Evolutionary conservation across 2,113 vertebrate species (phyloP).

Genomic region (Piprites chloris): DNA sequence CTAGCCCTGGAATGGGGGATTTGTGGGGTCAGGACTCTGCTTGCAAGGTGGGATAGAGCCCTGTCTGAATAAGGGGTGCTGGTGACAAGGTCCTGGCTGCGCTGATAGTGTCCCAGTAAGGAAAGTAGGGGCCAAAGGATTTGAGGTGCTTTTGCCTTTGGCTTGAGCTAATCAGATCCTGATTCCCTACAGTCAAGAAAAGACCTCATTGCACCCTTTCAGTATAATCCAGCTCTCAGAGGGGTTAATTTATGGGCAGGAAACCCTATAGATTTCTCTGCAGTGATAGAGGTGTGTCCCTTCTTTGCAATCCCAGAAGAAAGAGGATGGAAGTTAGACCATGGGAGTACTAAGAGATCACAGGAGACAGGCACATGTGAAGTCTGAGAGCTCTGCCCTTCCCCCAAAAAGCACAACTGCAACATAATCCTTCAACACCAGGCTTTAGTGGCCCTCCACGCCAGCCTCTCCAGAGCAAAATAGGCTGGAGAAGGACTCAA

Average conservation of each 20-base stretch:
- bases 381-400: background rate
- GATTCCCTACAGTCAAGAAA: background rate
- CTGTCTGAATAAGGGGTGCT: background rate
- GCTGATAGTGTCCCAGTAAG: background rate
- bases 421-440: background rate
- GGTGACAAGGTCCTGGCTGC: background rate
- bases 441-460: background rate
- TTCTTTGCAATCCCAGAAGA: background rate
- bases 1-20: accelerated
- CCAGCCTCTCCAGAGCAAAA: background rate
- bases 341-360: background rate
- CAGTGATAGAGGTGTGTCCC: background rate
- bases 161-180: background rate
- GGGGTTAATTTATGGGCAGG: background rate
- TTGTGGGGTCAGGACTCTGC: background rate
- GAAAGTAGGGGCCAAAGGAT: background rate
- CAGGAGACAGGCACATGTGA: background rate
- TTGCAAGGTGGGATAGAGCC: background rate
- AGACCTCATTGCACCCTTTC: background rate
- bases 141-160: background rate
- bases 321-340: background rate
- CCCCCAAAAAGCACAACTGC: background rate
- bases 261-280: background rate
- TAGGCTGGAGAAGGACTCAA: background rate
- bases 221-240: background rate